These are phyloP conservation scores for Anoplophora glabripennis DNA, from an alignment of 1,140 invertebrate genomes.

Conservation along the genomic window DNA sequence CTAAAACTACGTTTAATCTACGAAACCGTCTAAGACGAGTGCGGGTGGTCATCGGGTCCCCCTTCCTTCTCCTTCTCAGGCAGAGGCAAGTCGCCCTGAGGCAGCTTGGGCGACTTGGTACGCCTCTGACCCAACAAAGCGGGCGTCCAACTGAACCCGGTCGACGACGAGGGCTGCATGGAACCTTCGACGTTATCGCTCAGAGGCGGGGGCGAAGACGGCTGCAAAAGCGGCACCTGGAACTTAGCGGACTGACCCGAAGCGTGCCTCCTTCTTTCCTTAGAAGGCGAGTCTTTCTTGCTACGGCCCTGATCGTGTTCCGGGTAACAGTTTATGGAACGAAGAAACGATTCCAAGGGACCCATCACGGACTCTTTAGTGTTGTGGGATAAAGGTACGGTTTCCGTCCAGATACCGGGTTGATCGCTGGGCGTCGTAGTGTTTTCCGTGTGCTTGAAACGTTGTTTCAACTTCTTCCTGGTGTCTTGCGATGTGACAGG, in stretches of 20 bases:
- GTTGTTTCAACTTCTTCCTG: constrained; percentile 26
- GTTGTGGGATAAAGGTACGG: constrained; percentile 34
- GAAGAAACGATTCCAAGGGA: constrained; percentile 43
- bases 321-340: constrained; percentile 44
- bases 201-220: constrained; percentile 35
- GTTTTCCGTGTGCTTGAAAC: constrained; percentile 22
- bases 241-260: constrained; percentile 22
- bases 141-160: constrained; percentile 48
- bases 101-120: constrained; percentile 24
- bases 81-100: constrained; percentile 27
- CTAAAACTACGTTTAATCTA: not conserved
- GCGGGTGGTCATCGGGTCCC: constrained; percentile 25
- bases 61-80: constrained; percentile 41
- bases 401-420: constrained; percentile 34
- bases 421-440: constrained; percentile 11
- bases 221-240: constrained; percentile 16
- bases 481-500: constrained; percentile 7
- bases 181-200: constrained; percentile 27
- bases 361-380: constrained; percentile 44
- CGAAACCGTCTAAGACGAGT: constrained; percentile 3
- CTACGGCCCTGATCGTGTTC: constrained; percentile 43
- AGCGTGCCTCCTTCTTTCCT: constrained; percentile 25
- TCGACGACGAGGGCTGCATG: constrained; percentile 27
- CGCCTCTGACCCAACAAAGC: constrained; percentile 38
- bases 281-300: constrained; percentile 26